These are phyloP conservation scores for Enteromius afrohamiltoni DNA, from an alignment of 2,797 vertebrate species.

Conservation along the genomic window DNA sequence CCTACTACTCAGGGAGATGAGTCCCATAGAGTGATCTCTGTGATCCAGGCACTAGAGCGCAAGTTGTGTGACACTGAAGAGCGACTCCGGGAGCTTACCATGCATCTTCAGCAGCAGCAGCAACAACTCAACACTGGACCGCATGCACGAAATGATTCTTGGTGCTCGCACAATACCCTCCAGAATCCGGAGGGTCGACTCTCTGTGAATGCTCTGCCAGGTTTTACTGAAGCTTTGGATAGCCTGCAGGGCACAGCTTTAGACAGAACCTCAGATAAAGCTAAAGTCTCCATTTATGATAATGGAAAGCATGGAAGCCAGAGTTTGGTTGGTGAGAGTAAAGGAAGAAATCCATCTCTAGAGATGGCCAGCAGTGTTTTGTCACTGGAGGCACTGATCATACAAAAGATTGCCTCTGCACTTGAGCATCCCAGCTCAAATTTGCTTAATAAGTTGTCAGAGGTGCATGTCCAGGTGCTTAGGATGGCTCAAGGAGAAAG, in stretches of 20 bases:
- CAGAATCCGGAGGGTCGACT: conserved; percentile 81
- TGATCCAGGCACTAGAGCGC: conserved; percentile 88
- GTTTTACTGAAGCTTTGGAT: conserved; percentile 74
- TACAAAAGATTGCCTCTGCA: conserved; percentile 84
- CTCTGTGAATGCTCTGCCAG: conserved; percentile 71
- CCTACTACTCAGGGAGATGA: conserved; percentile 68
- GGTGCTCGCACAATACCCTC: conserved; percentile 73
- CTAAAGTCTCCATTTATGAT: background rate
- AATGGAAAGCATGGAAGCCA: conserved; percentile 1
- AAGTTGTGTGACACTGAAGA: conserved; percentile 91
- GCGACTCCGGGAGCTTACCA: conserved; percentile 86
- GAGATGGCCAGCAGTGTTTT: conserved; percentile 65
- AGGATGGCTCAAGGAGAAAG: conserved; percentile 23
- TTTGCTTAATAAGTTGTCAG: conserved; percentile 62
- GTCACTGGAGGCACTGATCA: conserved; percentile 80
- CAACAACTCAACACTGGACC: conserved; percentile 66
- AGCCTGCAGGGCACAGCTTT: conserved; percentile 78
- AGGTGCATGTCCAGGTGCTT: conserved; percentile 42
- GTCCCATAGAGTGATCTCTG: conserved; percentile 82
- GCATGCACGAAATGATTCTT: background rate
- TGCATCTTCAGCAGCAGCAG: conserved; percentile 84
- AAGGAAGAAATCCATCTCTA: conserved; percentile 15
- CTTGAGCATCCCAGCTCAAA: conserved; percentile 76
- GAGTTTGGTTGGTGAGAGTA: background rate
- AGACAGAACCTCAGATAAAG: conserved; percentile 14